Conservation (phyloP, 2,888 invertebrate genomes). For the Eueremaeus valkanovi region DNA sequence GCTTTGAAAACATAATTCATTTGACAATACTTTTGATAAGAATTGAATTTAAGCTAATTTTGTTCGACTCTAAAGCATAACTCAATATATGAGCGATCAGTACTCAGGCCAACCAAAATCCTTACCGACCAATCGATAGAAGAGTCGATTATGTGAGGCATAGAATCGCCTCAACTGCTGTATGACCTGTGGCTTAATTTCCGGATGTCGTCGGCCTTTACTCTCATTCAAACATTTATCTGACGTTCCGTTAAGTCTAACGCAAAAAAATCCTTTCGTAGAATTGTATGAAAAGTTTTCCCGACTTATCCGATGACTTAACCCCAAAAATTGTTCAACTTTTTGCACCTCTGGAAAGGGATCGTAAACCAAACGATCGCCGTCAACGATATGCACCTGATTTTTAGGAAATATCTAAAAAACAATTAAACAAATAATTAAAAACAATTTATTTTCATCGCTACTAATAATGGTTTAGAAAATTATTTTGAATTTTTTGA, state of each 20-base stretch:
- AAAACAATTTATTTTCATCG: no score
- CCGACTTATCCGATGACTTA: constrained; percentile 66
- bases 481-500: no score
- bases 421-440: no score
- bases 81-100: neutral
- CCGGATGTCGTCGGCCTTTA: constrained; percentile 79
- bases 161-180: constrained; percentile 78
- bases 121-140: constrained; percentile 86
- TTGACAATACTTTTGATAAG: neutral
- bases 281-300: constrained; percentile 95
- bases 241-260: constrained; percentile 51
- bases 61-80: no score
- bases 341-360: constrained; percentile 79
- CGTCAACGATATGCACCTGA: constrained; percentile 91
- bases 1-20: neutral
- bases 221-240: constrained; percentile 77
- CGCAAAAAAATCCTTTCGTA: constrained; percentile 92
- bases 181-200: constrained; percentile 73
- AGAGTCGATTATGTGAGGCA: constrained; percentile 82
- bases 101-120: constrained; percentile 85
- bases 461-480: no score
- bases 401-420: no score
- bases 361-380: constrained; percentile 83
- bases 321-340: constrained; percentile 79
- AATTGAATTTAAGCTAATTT: no score